A percentile compares a stretch with the other conserved stretches of the same genome.
phyloP scores from a whole-genome alignment of 2,797 vertebrate species.

The Erethizon dorsatum region DNA sequence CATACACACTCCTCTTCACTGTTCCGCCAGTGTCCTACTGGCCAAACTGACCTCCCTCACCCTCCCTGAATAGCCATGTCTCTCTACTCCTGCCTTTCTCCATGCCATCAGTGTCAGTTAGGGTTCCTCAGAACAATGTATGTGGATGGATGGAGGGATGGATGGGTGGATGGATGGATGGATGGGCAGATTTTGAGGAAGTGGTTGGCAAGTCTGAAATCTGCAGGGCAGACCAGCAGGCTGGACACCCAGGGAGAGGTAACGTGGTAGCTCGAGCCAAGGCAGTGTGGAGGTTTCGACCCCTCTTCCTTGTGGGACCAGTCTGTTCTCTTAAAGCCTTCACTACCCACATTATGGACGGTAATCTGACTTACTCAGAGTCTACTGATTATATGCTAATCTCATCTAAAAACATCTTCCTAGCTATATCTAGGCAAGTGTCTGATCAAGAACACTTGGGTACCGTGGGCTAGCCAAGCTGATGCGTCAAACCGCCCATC shows the following conservation, averaged over 20 bases:
- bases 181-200: background rate
- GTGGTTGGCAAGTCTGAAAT: background rate
- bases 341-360: background rate
- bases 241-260: background rate
- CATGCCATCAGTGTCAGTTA: background rate
- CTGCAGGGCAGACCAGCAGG: background rate
- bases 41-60: background rate
- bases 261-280: background rate
- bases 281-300: background rate
- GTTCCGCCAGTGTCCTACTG: background rate
- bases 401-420: background rate
- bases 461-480: background rate
- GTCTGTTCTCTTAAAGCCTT: background rate
- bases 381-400: conserved; percentile 16
- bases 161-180: background rate
- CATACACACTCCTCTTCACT: background rate
- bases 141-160: background rate
- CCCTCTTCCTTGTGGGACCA: background rate
- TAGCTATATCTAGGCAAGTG: background rate
- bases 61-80: background rate
- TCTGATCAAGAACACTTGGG: background rate
- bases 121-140: background rate
- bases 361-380: background rate
- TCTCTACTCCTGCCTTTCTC: background rate
- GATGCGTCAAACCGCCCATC: background rate